These are phyloP conservation scores for Cairina moschata DNA, from an alignment of 2,113 vertebrate genomes.

Conservation along the genomic window DNA sequence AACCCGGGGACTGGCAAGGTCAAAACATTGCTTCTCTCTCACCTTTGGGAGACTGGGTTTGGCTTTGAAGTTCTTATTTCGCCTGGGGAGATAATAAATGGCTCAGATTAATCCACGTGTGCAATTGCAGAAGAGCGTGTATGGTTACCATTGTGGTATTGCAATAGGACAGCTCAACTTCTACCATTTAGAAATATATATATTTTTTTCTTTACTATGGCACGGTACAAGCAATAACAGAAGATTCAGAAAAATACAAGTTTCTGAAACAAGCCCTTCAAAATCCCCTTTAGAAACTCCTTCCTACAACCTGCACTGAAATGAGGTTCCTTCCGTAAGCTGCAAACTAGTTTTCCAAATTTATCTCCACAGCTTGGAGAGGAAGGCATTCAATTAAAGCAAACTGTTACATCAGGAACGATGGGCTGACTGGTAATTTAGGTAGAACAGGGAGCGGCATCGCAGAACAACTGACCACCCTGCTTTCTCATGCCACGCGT, in stretches of 20 bases:
- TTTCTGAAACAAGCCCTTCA: background rate
- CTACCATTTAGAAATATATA: background rate
- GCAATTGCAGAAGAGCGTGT: rapidly evolving
- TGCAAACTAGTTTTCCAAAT: background rate
- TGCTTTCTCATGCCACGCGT: background rate
- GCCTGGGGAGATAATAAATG: constrained; percentile 78
- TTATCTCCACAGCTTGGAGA: background rate
- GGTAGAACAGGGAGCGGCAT: rapidly evolving
- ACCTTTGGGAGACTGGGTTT: constrained; percentile 95
- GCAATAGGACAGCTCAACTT: background rate
- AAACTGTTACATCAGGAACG: background rate
- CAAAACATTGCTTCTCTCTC: background rate
- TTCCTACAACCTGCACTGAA: background rate
- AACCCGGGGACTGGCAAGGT: background rate
- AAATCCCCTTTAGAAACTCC: background rate
- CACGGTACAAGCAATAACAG: too few relatives aligned
- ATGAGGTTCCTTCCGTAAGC: rapidly evolving
- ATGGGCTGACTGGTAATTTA: background rate
- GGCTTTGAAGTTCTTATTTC: constrained; percentile 93
- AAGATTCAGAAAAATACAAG: background rate
- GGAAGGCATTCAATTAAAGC: background rate
- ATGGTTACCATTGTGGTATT: background rate
- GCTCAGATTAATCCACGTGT: background rate
- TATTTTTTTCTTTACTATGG: background rate
- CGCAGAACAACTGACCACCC: rapidly evolving